Evolutionary conservation across 2,113 vertebrate genomes (phyloP).

Genomic region (Pelecanus crispus): DNA sequence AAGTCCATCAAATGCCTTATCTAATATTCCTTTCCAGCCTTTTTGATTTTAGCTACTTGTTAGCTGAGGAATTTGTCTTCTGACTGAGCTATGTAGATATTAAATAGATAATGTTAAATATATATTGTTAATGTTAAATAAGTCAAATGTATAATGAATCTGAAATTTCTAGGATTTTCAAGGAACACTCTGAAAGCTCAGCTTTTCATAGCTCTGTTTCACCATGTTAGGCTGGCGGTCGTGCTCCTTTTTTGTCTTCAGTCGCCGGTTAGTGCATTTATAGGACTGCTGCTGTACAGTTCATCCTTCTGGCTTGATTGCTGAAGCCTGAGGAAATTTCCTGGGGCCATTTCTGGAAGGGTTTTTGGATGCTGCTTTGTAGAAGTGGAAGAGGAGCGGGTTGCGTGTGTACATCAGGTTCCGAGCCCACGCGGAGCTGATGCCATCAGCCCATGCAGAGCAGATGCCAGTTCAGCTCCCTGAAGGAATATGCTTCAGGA

Average conservation of each 20-base stretch:
- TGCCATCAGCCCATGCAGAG: background rate
- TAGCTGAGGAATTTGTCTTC: background rate
- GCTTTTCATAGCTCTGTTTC: accelerated
- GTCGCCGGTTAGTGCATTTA: background rate
- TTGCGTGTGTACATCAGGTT: background rate
- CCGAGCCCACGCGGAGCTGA: background rate
- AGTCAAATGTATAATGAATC: background rate
- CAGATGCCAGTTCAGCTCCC: background rate
- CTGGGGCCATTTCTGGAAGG: background rate
- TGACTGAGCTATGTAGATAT: background rate
- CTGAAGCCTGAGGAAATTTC: background rate
- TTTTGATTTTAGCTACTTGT: background rate
- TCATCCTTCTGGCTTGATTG: background rate
- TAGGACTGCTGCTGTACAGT: background rate
- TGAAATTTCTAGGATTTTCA: background rate
- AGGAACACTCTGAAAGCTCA: background rate
- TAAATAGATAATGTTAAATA: background rate
- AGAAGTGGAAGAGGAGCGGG: background rate
- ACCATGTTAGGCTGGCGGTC: background rate
- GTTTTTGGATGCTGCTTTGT: background rate
- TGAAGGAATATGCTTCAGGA: background rate
- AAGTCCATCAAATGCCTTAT: background rate
- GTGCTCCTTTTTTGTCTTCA: background rate
- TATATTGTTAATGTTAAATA: background rate
- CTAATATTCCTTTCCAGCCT: background rate